phyloP scores from a whole-genome alignment of 1,140 invertebrate species.

The Probaryconus sp. region DNA sequence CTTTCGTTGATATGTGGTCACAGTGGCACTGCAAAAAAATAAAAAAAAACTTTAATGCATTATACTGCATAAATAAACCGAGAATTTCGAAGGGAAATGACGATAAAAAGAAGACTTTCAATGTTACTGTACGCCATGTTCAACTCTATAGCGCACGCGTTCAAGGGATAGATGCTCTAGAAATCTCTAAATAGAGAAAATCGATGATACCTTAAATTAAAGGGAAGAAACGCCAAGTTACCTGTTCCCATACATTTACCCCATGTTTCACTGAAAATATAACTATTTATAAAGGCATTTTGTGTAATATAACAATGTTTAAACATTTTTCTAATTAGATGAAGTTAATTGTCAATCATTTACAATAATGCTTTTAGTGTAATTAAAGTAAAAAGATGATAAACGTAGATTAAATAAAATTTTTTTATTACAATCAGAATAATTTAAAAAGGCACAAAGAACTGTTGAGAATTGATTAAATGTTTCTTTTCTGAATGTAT shows the following conservation, averaged over 20 bases:
- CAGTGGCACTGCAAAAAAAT: slow-evolving; percentile 1
- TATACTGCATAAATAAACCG: background rate
- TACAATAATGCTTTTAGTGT: no score
- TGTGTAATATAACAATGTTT: background rate
- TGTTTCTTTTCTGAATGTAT: no score
- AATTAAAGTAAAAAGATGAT: no score
- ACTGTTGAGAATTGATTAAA: no score
- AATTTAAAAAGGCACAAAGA: no score
- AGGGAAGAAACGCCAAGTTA: slow-evolving; percentile 24
- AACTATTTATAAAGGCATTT: background rate
- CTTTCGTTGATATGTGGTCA: background rate
- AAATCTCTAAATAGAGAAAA: slow-evolving; percentile 67
- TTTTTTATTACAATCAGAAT: no score
- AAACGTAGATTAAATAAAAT: no score
- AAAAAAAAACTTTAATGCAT: slow-evolving; percentile 3
- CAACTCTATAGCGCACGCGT: slow-evolving; percentile 51
- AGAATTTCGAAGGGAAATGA: slow-evolving; percentile 16
- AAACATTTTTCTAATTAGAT: no score
- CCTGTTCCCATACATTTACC: slow-evolving; percentile 2
- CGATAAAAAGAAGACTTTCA: slow-evolving; percentile 5
- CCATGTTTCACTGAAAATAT: slow-evolving; percentile 1
- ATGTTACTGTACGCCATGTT: slow-evolving; percentile 45
- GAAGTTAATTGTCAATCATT: no score
- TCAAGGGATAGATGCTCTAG: slow-evolving; percentile 57
- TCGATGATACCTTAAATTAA: slow-evolving; percentile 62